Evolutionary conservation across 2,113 vertebrate genomes (phyloP), one percentile per base, ranked within the genome.

Genomic region (Anas platyrhynchos): DNA sequence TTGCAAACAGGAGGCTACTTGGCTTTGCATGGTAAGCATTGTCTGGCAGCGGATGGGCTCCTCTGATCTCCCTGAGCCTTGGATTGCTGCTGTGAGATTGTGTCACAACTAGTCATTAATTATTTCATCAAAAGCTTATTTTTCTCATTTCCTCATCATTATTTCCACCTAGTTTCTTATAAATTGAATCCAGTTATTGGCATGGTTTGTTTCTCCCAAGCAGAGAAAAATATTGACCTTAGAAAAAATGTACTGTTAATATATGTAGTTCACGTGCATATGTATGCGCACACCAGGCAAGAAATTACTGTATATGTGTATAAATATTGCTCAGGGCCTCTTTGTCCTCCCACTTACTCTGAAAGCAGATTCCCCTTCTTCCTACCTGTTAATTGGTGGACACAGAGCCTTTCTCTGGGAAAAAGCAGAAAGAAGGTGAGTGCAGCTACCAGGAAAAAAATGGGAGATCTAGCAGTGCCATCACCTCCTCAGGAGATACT

Each of bases 51-150:
- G 48, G 83, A 93, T 82, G 73, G 90, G 69, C 74, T 92, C 62
- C 78, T 97, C 95, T 97, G 94, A 94, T 96, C 92, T 96, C 91
- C 77, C 88, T 80, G 80, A 95, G 96, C 81, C 63, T 97, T 96
- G 96, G 96, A 94, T 94, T 95, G 92, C 92, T 96, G 93, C 92
- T 97, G 93, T 71, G 95, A 96, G 96, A 94, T 96, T 96, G 96
- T 96, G 95, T 96, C 96, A 96, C 93, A 94, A 87, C 86, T 66
- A 71, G 86, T 92, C 95, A 96, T 96, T 96, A 95, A 96, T 96
- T 96, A 96, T 94, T 96, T 95, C 92, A 94, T 94, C 96, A 96
- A 91, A 96, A 95, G 74, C 83, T 89, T 96, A 94, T 96, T 96
- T 96, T 96, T 96, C 92, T 95, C 77, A 96, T 94, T 97, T 97